Evolutionary conservation across 1,140 invertebrate species (phyloP).

Genomic region (Anastrepha ludens): DNA sequence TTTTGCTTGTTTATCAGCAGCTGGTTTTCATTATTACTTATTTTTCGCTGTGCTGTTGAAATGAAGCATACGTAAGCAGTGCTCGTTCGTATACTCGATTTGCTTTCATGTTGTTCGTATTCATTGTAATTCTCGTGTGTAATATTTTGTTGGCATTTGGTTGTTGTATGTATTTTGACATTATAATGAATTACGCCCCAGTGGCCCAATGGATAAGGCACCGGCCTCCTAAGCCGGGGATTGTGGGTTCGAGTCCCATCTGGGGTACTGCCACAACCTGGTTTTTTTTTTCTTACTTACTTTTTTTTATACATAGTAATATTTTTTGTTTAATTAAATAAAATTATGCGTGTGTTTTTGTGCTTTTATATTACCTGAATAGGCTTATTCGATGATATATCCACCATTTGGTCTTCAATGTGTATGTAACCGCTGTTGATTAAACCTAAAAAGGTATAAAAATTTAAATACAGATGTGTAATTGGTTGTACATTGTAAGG

Average conservation of each 20-base stretch:
- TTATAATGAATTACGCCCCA: slow-evolving; percentile 71
- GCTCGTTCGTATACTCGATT: background rate
- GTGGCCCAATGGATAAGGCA: slow-evolving; percentile 64
- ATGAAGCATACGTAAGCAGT: slow-evolving; percentile 16
- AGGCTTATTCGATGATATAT: slow-evolving; percentile 58
- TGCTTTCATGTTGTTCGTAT: background rate
- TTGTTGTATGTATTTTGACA: slow-evolving; percentile 27
- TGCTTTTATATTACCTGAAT: slow-evolving; percentile 58
- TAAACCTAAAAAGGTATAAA: slow-evolving; percentile 59
- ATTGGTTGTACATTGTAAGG: background rate
- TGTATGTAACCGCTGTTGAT: slow-evolving; percentile 69
- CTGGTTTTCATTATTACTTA: slow-evolving; percentile 27
- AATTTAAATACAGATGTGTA: background rate
- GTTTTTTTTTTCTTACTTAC: slow-evolving; percentile 54
- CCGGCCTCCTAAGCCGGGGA: slow-evolving; percentile 63
- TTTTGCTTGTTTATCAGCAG: slow-evolving; percentile 33
- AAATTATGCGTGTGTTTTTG: background rate
- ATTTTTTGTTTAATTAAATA: slow-evolving; percentile 44
- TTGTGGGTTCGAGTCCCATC: slow-evolving; percentile 64
- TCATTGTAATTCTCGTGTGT: background rate
- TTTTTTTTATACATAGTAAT: background rate
- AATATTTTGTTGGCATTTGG: background rate
- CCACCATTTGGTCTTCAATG: slow-evolving; percentile 60
- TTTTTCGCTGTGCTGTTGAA: slow-evolving; percentile 25
- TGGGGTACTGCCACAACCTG: slow-evolving; percentile 56